These are phyloP conservation scores for Diarsia mendica DNA, from an alignment of 2,888 invertebrate species.

Conservation along the genomic window DNA sequence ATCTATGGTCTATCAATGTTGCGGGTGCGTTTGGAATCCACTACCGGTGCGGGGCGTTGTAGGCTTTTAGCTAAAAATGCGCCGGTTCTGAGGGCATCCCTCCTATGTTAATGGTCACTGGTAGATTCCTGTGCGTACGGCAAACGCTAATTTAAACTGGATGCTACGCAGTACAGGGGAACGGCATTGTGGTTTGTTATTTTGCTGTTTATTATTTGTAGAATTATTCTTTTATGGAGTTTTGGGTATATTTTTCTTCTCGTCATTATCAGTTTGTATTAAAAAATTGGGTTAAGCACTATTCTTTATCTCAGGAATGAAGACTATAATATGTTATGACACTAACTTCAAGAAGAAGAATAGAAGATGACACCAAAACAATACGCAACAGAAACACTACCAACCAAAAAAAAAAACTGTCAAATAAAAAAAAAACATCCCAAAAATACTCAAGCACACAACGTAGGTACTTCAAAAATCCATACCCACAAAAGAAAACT, in stretches of 20 bases:
- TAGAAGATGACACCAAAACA: background rate
- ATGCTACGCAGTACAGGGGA: constrained; percentile 73
- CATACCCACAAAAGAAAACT: background rate
- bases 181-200: constrained; percentile 41
- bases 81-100: constrained; percentile 74
- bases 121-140: constrained; percentile 77
- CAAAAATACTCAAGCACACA: background rate
- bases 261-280: background rate
- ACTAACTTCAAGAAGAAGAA: background rate
- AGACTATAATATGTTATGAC: background rate
- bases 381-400: background rate
- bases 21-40: constrained; percentile 55
- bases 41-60: constrained; percentile 59
- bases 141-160: constrained; percentile 85
- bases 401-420: background rate
- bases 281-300: background rate
- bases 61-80: constrained; percentile 81
- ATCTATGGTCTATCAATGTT: constrained; percentile 73
- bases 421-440: background rate
- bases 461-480: background rate
- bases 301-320: background rate
- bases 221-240: too few species aligned
- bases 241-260: too few species aligned
- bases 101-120: constrained; percentile 83
- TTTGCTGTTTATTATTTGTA: background rate